A percentile compares a stretch with the other conserved stretches of the same genome.
phyloP scores from a whole-genome alignment of 2,113 vertebrate species.

The Pygoscelis antarcticus region DNA sequence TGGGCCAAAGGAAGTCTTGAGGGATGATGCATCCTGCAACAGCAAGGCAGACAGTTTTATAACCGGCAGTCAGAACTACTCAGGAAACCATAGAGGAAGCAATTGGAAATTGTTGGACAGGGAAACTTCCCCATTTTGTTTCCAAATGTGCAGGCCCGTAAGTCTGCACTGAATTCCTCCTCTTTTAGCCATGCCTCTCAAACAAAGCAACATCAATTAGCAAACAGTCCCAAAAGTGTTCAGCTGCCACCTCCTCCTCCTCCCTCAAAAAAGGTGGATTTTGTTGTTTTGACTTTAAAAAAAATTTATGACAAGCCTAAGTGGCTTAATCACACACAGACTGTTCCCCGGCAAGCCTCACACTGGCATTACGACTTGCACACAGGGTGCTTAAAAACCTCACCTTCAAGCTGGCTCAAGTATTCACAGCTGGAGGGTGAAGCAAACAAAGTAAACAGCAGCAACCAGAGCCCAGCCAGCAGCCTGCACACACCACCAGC shows the following conservation, averaged over 20 bases:
- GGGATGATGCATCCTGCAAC: not conserved
- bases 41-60: not conserved
- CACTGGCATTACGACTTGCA: not conserved
- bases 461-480: not conserved
- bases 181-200: not conserved
- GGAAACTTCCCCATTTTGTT: conserved; percentile 21
- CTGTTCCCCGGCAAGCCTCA: not conserved
- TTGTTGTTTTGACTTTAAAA: not conserved
- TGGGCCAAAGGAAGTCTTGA: not conserved
- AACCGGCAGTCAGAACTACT: conserved; percentile 5
- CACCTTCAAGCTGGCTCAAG: not conserved
- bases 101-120: conserved; percentile 37
- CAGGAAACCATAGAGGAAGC: conserved; percentile 67
- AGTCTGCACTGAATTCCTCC: not conserved
- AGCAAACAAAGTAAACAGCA: conserved; percentile 39
- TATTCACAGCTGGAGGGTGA: conserved; percentile 40
- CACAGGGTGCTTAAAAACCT: not conserved
- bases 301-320: not conserved
- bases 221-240: not conserved
- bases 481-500: not conserved
- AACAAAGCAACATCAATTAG: not conserved
- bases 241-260: not conserved
- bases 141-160: not conserved
- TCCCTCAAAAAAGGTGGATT: not conserved
- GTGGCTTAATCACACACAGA: not conserved